Evolutionary conservation across 2,888 invertebrate species (phyloP).

Genomic region (Criorhina ranunculi): DNA sequence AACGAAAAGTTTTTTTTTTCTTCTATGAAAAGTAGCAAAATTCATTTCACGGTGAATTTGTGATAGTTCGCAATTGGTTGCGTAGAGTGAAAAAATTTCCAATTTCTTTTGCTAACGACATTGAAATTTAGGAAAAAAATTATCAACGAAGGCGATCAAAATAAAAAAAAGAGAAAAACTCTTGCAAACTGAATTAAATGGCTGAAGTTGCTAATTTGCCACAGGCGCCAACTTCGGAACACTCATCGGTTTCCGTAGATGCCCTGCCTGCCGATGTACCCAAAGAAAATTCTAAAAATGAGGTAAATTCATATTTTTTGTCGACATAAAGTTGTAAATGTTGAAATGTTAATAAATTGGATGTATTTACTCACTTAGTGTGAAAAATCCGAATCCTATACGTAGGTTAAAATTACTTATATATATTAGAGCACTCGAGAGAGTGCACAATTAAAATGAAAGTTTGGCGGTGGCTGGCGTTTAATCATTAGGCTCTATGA

Average conservation of each 20-base stretch:
- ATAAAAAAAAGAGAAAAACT: not conserved
- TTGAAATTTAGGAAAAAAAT: slow-evolving; percentile 13
- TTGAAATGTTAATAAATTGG: slow-evolving; percentile 3
- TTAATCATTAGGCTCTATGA: slow-evolving; percentile 66
- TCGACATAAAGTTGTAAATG: slow-evolving; percentile 16
- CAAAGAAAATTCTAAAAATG: slow-evolving; percentile 77
- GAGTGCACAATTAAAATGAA: slow-evolving; percentile 75
- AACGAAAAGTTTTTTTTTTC: slow-evolving; percentile 24
- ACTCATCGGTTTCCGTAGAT: slow-evolving; percentile 76
- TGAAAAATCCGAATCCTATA: slow-evolving; percentile 32
- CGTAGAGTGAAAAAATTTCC: slow-evolving; percentile 42
- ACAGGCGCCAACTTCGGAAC: slow-evolving; percentile 76
- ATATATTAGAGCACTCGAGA: slow-evolving; percentile 60
- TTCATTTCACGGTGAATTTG: slow-evolving; percentile 67
- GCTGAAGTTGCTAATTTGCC: slow-evolving; percentile 83
- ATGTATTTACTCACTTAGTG: slow-evolving; percentile 5
- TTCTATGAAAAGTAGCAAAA: slow-evolving; percentile 64
- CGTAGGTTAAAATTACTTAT: slow-evolving; percentile 41
- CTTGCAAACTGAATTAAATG: slow-evolving; percentile 78
- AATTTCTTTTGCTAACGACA: slow-evolving; percentile 31
- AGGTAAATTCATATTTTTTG: slow-evolving; percentile 65
- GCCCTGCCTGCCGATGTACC: slow-evolving; percentile 79
- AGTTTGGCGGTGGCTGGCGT: slow-evolving; percentile 72
- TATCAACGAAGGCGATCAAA: not conserved
- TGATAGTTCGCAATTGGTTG: slow-evolving; percentile 69